These are phyloP conservation scores for Drosophila bifasciata DNA, from an alignment of 1,140 invertebrate genomes.

Conservation along the genomic window DNA sequence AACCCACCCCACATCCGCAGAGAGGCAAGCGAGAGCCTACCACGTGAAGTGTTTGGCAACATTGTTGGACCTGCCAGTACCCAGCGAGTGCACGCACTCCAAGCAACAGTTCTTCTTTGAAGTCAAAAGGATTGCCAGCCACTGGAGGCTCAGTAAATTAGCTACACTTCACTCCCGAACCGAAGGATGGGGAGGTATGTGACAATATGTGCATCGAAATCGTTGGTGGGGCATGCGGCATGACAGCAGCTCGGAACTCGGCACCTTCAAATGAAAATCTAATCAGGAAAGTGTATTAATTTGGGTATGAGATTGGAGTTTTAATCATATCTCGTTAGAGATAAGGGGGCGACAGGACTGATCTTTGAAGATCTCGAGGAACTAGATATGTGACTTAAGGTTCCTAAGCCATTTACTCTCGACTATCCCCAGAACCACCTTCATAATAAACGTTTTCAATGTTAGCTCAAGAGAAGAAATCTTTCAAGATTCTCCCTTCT, in stretches of 20 bases:
- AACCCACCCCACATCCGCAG: background rate
- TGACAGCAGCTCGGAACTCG: conserved; percentile 40
- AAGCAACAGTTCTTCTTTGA: conserved; percentile 81
- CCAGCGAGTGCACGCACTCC: conserved; percentile 51
- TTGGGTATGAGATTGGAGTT: background rate
- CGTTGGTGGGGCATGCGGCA: too few species aligned
- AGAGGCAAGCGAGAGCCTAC: conserved; percentile 47
- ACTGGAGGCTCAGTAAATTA: conserved; percentile 67
- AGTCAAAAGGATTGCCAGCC: conserved; percentile 65
- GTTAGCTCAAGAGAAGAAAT: too few species aligned
- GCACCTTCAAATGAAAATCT: background rate
- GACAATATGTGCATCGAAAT: too few species aligned
- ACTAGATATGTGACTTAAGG: too few species aligned
- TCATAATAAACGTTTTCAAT: too few species aligned
- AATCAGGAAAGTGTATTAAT: conserved; percentile 47
- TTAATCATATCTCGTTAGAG: too few species aligned
- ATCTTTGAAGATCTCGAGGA: background rate
- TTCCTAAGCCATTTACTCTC: too few species aligned
- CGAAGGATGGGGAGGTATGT: too few species aligned
- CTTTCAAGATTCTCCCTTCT: too few species aligned
- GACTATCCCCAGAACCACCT: too few species aligned
- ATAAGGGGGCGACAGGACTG: too few species aligned
- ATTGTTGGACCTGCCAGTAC: conserved; percentile 45
- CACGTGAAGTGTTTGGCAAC: conserved; percentile 78
- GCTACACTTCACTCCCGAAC: conserved; percentile 48